phyloP scores from a whole-genome alignment of 2,888 invertebrate genomes.

The Caenorhabditis doughertyi region DNA sequence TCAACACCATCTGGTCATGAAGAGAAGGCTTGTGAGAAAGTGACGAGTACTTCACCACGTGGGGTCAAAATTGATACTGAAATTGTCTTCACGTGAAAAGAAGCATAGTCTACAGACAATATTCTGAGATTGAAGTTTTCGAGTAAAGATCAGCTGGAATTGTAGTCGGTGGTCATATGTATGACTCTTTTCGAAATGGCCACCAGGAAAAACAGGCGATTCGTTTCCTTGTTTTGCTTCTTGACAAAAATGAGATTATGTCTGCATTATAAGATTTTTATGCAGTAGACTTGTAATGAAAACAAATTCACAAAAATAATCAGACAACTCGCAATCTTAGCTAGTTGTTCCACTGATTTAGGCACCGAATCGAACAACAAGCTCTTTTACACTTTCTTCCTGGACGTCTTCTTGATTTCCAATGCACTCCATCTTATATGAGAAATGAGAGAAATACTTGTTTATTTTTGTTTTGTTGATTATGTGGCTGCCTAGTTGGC shows the following conservation, averaged over 20 bases:
- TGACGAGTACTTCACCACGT: constrained; percentile 44
- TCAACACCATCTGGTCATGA: neutral
- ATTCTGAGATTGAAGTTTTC: too few species aligned
- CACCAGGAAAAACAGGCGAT: neutral
- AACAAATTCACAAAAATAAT: neutral
- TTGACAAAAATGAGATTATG: neutral
- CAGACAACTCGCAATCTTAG: constrained; percentile 15
- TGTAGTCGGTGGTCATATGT: too few species aligned
- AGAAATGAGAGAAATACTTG: constrained; percentile 29
- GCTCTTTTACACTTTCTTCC: constrained; percentile 10
- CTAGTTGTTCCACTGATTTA: constrained; percentile 38
- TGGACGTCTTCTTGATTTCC: constrained; percentile 3
- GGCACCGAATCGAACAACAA: constrained; percentile 41
- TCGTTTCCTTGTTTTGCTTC: constrained; percentile 22
- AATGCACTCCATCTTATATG: constrained; percentile 24
- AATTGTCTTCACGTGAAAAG: constrained; percentile 51
- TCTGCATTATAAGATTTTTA: constrained; percentile 4
- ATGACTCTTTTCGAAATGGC: too few species aligned
- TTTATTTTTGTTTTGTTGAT: constrained; percentile 50
- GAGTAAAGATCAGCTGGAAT: too few species aligned
- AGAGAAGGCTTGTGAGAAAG: constrained; percentile 40
- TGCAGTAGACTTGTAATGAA: constrained; percentile 3
- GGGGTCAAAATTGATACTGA: constrained; percentile 25
- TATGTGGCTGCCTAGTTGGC: too few species aligned
- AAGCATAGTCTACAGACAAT: too few species aligned